These are phyloP conservation scores for Diceros bicornis DNA, from an alignment of 2,797 vertebrate genomes.

Conservation along the genomic window DNA sequence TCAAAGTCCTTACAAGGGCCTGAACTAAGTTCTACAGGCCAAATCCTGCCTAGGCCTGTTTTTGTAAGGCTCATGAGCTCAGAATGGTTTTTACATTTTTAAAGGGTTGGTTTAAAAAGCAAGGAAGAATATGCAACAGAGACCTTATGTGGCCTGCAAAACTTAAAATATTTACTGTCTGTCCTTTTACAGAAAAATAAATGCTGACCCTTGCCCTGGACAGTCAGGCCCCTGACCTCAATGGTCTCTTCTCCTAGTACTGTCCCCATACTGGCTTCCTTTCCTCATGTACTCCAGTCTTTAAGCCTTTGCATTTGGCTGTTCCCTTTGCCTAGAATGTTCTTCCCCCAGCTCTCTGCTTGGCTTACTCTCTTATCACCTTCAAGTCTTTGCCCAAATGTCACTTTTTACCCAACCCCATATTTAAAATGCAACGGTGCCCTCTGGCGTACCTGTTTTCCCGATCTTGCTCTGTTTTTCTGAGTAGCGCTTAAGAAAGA, in stretches of 20 bases:
- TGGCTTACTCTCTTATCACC: conserved; percentile 6
- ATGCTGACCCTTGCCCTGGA: background rate
- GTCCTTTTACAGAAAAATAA: background rate
- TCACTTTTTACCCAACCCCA: background rate
- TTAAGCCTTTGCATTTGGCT: background rate
- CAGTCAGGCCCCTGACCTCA: background rate
- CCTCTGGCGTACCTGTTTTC: background rate
- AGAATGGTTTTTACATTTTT: conserved; percentile 29
- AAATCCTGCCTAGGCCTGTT: background rate
- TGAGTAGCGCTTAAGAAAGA: background rate
- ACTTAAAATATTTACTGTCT: conserved; percentile 6
- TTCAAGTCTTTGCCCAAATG: background rate
- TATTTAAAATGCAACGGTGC: background rate
- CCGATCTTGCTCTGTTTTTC: background rate
- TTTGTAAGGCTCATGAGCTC: conserved; percentile 47
- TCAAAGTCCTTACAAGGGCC: background rate
- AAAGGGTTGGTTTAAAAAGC: conserved; percentile 33
- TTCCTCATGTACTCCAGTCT: background rate
- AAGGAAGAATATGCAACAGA: conserved; percentile 7
- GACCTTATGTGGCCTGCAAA: conserved; percentile 1
- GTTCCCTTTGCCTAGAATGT: conserved; percentile 5
- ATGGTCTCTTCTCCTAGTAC: background rate
- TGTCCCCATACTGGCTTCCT: background rate
- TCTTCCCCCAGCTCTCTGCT: background rate
- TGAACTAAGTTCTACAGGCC: background rate